Conservation (phyloP, 1,140 invertebrate genomes). For the Euura saliciscinereae region DNA sequence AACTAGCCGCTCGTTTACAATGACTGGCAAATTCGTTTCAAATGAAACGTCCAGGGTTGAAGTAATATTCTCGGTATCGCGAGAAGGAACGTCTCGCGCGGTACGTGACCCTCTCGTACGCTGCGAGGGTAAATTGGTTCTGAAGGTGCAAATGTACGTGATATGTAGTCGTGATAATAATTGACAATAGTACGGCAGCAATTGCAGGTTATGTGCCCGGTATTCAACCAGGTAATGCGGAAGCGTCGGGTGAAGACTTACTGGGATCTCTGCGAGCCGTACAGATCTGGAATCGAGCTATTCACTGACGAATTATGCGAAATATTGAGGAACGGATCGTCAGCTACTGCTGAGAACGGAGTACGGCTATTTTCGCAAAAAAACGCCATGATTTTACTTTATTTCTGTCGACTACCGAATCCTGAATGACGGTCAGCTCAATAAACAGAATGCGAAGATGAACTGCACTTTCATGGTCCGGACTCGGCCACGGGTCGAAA, state of each 20-base stretch:
- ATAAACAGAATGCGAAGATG: too few relatives aligned
- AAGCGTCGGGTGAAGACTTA: constrained; percentile 55
- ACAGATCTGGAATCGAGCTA: constrained; percentile 42
- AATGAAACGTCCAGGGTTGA: too few relatives aligned
- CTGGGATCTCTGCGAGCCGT: constrained; percentile 66
- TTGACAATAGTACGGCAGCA: neutral
- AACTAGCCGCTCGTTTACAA: constrained; percentile 26
- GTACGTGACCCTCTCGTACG: too few relatives aligned
- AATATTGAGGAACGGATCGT: constrained; percentile 72
- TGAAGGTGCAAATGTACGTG: too few relatives aligned
- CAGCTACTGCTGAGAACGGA: constrained; percentile 68
- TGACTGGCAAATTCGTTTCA: neutral
- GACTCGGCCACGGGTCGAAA: too few relatives aligned
- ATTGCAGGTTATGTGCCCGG: neutral
- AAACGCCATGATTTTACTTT: constrained; percentile 43
- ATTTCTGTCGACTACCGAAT: neutral
- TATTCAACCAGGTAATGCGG: too few relatives aligned
- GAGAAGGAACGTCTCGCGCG: too few relatives aligned
- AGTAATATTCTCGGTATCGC: too few relatives aligned
- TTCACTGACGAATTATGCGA: constrained; percentile 73
- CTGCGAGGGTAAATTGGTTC: too few relatives aligned
- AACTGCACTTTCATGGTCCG: too few relatives aligned
- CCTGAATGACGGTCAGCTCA: too few relatives aligned
- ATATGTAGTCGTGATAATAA: neutral
- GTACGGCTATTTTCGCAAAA: constrained; percentile 31